Evolutionary conservation across 2,797 vertebrate species (phyloP), one percentile per base, ranked within the genome.

Genomic region (Phoebastria nigripes): DNA sequence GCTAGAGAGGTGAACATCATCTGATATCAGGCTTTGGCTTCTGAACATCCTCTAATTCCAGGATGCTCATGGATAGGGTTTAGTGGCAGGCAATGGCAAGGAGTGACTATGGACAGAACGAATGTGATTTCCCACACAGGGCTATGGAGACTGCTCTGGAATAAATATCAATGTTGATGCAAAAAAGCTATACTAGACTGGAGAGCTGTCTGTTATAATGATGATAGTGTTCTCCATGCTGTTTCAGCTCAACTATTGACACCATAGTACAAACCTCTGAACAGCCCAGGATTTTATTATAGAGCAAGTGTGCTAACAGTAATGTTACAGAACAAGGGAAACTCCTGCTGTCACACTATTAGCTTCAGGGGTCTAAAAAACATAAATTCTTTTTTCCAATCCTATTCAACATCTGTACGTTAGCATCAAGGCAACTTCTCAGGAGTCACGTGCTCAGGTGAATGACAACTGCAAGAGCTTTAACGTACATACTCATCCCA

Each of bases 291-390:
- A 65, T 56, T 67, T 83, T 61, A 15, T 69, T 77, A n/a, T 16
- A 26, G 22, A 55, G 4, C 22, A 70, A n/a, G 6, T 42, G 12
- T 70, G 10, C n/a, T 62, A 61, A 41, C 9, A 33, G 4, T 42
- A 24, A 39, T 42, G 17, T 54, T 46, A n/a, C 25, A 63, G 33
- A 55, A 47, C 12, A 74, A 63, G 13, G 12, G 4, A 61, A 79
- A 65, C 12, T 28, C 26, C 19, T 63, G 26, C 5, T 66, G 33
- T 72, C 15, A 49, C 25, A 15, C 2, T 44, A 3, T 37, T 73
- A 66, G 1, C 12, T 74, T 63, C 1, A 3, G 4, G 3, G 4
- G 2, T 67, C 56, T 55, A 44, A 74, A 85, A 83, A 12, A 0
- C 19, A 35, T 20, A 29, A n/a, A 54, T 35, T 33, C 0, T 52